Evolutionary conservation across 2,888 invertebrate species (phyloP).

Genomic region (Melieria crassipennis): DNA sequence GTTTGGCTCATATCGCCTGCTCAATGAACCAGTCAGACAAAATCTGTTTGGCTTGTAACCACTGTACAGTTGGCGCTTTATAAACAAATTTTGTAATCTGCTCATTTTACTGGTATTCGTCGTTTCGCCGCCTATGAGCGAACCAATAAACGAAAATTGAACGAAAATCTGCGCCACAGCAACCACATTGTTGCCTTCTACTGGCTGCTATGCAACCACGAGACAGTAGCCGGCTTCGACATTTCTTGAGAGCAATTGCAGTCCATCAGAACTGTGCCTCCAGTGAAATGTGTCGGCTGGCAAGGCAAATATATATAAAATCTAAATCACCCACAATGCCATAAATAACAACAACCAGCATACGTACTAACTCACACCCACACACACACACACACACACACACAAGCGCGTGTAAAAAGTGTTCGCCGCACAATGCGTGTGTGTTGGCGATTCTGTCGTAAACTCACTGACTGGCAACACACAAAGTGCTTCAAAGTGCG

Average conservation of each 20-base stretch:
- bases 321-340: background rate
- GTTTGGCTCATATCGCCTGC: no score
- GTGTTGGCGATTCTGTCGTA: background rate
- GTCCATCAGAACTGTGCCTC: conserved; percentile 25
- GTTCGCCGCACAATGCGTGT: background rate
- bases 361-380: background rate
- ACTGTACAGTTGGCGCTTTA: no score
- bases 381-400: background rate
- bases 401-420: background rate
- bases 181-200: no score
- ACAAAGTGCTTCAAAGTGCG: background rate
- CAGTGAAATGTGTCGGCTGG: conserved; percentile 19
- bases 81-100: no score
- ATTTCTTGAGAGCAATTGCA: background rate
- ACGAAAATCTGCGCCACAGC: no score
- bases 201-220: no score
- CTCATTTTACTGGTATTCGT: no score
- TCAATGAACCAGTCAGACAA: no score
- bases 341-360: background rate
- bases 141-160: no score
- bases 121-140: no score
- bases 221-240: no score
- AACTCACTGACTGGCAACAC: background rate
- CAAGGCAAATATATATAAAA: conserved; percentile 15
- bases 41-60: no score